A percentile compares a stretch with the other conserved stretches of the same genome.
phyloP scores from a whole-genome alignment of 1,140 invertebrate species.

The Stenopsyche tienmushanensis region DNA sequence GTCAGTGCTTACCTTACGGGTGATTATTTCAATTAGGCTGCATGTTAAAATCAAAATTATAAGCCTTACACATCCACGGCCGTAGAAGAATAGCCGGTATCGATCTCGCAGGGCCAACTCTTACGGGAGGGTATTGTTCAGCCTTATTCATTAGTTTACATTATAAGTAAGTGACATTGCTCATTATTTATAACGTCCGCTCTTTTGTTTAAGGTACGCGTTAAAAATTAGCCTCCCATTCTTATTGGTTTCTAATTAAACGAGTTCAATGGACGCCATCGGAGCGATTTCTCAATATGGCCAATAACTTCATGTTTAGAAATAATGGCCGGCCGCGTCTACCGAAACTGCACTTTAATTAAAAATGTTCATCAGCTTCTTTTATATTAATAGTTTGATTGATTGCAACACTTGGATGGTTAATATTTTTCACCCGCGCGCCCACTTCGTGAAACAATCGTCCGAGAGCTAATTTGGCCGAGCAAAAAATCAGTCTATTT shows the following conservation, averaged over 20 bases:
- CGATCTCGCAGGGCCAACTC: not conserved
- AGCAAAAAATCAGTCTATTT: too few species aligned
- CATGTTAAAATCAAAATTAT: not conserved
- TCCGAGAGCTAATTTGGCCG: too few species aligned
- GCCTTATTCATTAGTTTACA: not conserved
- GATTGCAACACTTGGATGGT: not conserved
- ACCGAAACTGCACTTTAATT: not conserved
- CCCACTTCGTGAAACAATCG: too few species aligned
- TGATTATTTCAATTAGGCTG: conserved; percentile 38
- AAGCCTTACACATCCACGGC: too few species aligned
- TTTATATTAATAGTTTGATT: not conserved
- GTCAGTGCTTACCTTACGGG: conserved; percentile 29
- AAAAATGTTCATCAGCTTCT: not conserved
- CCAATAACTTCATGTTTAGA: too few species aligned
- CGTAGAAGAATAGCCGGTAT: too few species aligned
- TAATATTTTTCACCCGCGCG: too few species aligned
- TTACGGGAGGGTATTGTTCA: not conserved
- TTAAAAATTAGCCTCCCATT: not conserved
- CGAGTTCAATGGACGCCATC: not conserved
- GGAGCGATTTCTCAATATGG: not conserved
- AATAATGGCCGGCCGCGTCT: not conserved
- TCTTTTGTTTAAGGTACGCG: not conserved
- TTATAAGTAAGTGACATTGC: conserved; percentile 10
- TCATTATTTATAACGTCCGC: conserved; percentile 14
- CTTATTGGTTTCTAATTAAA: conserved; percentile 4